Base-by-base conservation (phyloP, 2,888 invertebrate species). In the Macrosoma leucophasiata region DNA sequence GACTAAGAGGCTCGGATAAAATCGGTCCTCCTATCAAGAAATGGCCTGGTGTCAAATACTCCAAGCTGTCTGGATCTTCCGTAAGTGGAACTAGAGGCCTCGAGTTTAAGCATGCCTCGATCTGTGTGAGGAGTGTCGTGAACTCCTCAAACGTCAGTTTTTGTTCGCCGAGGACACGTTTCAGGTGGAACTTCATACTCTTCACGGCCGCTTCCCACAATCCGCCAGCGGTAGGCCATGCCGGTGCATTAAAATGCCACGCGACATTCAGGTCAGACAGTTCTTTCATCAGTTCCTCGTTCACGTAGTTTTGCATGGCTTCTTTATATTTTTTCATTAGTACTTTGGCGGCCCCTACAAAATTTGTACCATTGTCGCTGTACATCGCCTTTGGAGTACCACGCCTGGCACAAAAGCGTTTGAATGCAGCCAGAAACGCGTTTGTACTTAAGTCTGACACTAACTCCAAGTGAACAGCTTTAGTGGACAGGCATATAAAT, bases 31-130 rank as follows among this genome's bases (percentile, higher is more conserved):
- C 42, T 13, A 42, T 35, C 3, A 43, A 11, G 18, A 39, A 43
- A 32, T 36, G 39, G 7, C 36, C 43, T 3, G 39, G 43, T 1
- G 36, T 39, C 3, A 38, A 31, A 2, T 27, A 32, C 14, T 39
- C 37, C 4, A 40, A 15, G 20, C 52, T 21, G 53, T 53, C 14
- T 50, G 49, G 63, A 59, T 65, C 42, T 55, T 62, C 36, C 6
- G 33, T 32, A 15, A 37, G 12, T 6, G 39, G 34, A 22, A 27
- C 28, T 6, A 43, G 24, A 5, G 43, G 43, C 8, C 43, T 25
- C 3, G 33, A 43, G 17, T 43, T 43, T 5, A 43, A 23, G 9
- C 18, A 12, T 5, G 31, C 45, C 22, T 48, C 47, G 2, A 54
- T 49, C 30, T 46, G 50, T 1, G 31, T 36, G 6, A 55, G 48